Conservation (phyloP, 2,113 vertebrate species). For the Platycercus adscitus region DNA sequence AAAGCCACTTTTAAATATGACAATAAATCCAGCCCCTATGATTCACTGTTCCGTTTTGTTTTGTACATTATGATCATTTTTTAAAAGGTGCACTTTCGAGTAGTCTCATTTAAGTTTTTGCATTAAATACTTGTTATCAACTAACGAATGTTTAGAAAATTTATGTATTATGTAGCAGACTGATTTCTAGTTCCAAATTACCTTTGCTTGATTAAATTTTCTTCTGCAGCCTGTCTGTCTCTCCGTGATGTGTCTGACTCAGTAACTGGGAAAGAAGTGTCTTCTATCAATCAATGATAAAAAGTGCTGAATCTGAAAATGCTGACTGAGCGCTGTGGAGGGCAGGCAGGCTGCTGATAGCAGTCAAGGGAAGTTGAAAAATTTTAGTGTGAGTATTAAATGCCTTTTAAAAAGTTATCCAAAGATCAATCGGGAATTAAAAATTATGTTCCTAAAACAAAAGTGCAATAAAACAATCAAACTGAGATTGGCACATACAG, state of each 20-base stretch:
- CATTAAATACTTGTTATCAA: background rate
- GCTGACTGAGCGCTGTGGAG: constrained; percentile 58
- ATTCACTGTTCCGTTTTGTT: background rate
- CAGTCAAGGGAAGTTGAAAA: background rate
- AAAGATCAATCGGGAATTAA: background rate
- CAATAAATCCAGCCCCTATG: background rate
- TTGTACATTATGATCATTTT: background rate
- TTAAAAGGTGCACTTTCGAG: background rate
- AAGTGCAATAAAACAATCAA: background rate
- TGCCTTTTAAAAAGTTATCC: background rate
- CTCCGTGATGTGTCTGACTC: constrained; percentile 53
- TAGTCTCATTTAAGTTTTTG: background rate
- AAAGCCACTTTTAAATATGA: background rate
- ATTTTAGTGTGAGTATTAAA: background rate
- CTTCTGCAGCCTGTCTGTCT: constrained; percentile 61
- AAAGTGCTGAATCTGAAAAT: constrained; percentile 64
- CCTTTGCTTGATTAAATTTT: constrained; percentile 35
- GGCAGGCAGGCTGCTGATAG: constrained; percentile 14
- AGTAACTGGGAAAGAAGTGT: constrained; percentile 67
- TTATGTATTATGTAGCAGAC: background rate
- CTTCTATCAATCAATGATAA: constrained; percentile 77
- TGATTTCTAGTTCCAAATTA: constrained; percentile 26
- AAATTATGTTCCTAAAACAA: background rate
- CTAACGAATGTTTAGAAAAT: background rate
- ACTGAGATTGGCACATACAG: background rate